Conservation (phyloP, 2,797 vertebrate species). For the Trichosurus vulpecula region DNA sequence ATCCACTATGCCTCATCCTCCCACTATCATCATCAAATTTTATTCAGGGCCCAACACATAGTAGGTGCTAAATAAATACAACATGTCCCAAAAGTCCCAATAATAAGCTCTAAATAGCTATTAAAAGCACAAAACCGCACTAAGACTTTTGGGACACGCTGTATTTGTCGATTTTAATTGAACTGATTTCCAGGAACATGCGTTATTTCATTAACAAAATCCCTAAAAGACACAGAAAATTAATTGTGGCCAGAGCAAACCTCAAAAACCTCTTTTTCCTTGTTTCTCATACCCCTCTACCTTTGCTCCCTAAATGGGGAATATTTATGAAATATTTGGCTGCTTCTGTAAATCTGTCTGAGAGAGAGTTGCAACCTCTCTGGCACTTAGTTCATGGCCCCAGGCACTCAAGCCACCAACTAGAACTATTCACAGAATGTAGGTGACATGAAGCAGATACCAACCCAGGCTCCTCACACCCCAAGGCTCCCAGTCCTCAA, state of each 20-base stretch:
- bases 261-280: not conserved
- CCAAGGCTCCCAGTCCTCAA: not conserved
- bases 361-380: too few species aligned
- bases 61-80: not conserved
- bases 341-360: not conserved
- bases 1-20: not conserved
- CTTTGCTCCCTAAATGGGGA: not conserved
- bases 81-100: not conserved
- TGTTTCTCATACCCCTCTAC: not conserved
- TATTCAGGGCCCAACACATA: not conserved
- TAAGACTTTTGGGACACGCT: not conserved
- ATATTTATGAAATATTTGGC: not conserved
- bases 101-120: too few species aligned
- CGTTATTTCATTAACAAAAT: not conserved
- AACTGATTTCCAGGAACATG: not conserved
- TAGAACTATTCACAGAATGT: not conserved
- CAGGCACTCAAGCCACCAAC: not conserved
- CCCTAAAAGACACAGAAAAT: not conserved
- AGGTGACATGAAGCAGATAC: not conserved
- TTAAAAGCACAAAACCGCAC: not conserved
- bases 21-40: not conserved
- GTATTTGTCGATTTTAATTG: not conserved
- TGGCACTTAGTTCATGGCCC: not conserved
- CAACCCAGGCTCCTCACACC: not conserved
- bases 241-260: not conserved